Conservation (phyloP, 37 sponge, comb jelly and placozoan genomes). For the Theonella swinhoei region DNA sequence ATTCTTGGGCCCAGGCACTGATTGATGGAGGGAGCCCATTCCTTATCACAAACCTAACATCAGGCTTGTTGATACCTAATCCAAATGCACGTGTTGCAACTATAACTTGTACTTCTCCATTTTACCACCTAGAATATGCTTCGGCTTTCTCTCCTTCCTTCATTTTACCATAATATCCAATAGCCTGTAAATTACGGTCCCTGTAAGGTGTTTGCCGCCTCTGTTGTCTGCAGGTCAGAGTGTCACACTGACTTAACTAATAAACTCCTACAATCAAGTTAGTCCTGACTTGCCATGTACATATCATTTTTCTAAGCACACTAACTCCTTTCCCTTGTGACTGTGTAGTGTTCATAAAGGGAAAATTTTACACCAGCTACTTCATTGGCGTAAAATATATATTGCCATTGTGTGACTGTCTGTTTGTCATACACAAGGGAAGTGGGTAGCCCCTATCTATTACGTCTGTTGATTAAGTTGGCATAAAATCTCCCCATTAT, state of each 20-base stretch:
- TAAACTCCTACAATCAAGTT: no score
- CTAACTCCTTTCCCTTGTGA: not conserved
- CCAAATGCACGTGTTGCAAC: conserved; percentile 35
- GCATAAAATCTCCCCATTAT: not conserved
- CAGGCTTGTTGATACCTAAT: conserved; percentile 4
- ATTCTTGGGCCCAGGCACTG: conserved; percentile 25
- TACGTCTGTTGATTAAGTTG: not conserved
- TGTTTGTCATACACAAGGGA: not conserved
- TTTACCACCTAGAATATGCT: conserved; percentile 17
- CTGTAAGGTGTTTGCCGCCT: no score
- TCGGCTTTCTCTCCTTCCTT: conserved; percentile 8
- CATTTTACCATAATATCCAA: conserved; percentile 32
- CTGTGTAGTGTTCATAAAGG: not conserved
- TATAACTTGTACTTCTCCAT: conserved; percentile 9
- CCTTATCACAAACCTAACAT: conserved; percentile 23
- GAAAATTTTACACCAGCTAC: not conserved
- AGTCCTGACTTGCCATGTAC: no score
- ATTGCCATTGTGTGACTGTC: not conserved
- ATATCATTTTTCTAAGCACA: no score
- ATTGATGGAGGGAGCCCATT: conserved; percentile 31
- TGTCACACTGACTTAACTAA: no score
- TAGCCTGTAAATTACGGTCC: not conserved
- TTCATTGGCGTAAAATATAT: not conserved
- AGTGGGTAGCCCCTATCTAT: not conserved
- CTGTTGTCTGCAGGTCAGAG: no score